Percentiles rank a stretch among this genome's conserved stretches.
Conservation (phyloP, 2,888 invertebrate genomes). For the Copidosoma aretas region DNA sequence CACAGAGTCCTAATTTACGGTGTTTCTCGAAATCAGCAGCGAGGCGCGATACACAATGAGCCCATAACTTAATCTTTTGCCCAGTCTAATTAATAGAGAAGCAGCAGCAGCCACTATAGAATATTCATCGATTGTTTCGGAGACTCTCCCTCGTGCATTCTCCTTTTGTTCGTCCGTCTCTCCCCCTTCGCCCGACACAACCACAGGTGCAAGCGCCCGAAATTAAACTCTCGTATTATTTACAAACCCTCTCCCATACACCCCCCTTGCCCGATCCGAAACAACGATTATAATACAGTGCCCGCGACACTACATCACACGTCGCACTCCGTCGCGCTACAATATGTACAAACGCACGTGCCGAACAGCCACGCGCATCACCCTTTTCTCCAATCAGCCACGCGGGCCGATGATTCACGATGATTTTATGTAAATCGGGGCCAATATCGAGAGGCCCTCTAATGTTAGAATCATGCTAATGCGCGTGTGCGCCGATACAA, state of each 20-base stretch:
- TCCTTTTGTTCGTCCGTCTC: neutral
- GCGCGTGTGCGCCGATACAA: conserved; percentile 20
- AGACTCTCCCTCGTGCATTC: neutral
- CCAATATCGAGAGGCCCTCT: neutral
- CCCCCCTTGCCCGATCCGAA: conserved; percentile 1
- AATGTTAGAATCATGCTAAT: conserved; percentile 36
- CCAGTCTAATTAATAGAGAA: too few species aligned
- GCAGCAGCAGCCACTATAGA: neutral
- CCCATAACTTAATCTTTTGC: neutral
- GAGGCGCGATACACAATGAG: neutral
- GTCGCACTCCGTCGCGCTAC: too few species aligned
- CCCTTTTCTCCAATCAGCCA: conserved; percentile 30
- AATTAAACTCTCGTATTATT: conserved; percentile 26
- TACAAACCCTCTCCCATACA: neutral
- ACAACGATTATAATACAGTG: too few species aligned
- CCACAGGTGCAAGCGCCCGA: neutral
- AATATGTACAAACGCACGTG: too few species aligned
- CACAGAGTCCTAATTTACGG: neutral
- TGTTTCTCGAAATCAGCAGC: neutral
- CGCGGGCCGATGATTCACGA: conserved; percentile 35
- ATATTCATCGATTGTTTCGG: neutral
- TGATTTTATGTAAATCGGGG: conserved; percentile 39
- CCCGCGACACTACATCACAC: too few species aligned
- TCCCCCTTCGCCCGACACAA: neutral
- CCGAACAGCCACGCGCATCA: conserved; percentile 4